A percentile compares a stretch with the other conserved stretches of the same genome.
These are phyloP conservation scores for Lycia hirtaria DNA, from an alignment of 2,888 invertebrate genomes.

Conservation along the genomic window DNA sequence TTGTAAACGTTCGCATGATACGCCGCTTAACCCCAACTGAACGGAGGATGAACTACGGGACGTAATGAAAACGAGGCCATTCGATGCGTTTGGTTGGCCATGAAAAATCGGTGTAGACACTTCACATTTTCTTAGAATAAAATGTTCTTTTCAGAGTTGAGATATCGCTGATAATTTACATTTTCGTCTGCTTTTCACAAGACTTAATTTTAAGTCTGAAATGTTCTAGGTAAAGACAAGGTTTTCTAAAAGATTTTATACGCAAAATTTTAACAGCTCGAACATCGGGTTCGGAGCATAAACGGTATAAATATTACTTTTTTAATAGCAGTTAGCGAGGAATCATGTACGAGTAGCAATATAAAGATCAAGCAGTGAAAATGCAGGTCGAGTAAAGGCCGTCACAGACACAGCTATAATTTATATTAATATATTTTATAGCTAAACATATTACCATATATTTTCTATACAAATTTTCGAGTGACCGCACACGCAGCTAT, in stretches of 20 bases:
- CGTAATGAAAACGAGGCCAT: conserved; percentile 70
- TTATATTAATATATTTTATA: too few species aligned
- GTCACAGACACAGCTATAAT: too few species aligned
- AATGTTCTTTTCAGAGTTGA: conserved; percentile 7
- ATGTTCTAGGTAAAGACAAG: conserved; percentile 1
- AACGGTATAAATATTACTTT: neutral
- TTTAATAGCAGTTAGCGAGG: neutral
- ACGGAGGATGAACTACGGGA: conserved; percentile 49
- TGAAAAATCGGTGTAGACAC: conserved; percentile 46
- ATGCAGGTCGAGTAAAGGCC: neutral
- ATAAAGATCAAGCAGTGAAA: conserved; percentile 4
- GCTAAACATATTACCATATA: too few species aligned
- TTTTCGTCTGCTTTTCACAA: conserved; percentile 4
- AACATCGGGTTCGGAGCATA: conserved; percentile 4
- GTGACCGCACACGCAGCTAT: too few species aligned
- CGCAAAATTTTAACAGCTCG: neutral
- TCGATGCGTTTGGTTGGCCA: conserved; percentile 60
- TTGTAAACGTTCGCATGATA: conserved; percentile 80
- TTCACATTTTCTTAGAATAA: conserved; percentile 9
- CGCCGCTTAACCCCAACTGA: conserved; percentile 76
- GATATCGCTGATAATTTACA: conserved; percentile 13
- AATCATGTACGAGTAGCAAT: neutral
- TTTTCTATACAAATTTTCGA: too few species aligned
- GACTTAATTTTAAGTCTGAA: conserved; percentile 7
- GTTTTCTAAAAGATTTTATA: conserved; percentile 6